Base-by-base conservation (phyloP, 2,113 vertebrate species). In the Brachirus orientalis region DNA sequence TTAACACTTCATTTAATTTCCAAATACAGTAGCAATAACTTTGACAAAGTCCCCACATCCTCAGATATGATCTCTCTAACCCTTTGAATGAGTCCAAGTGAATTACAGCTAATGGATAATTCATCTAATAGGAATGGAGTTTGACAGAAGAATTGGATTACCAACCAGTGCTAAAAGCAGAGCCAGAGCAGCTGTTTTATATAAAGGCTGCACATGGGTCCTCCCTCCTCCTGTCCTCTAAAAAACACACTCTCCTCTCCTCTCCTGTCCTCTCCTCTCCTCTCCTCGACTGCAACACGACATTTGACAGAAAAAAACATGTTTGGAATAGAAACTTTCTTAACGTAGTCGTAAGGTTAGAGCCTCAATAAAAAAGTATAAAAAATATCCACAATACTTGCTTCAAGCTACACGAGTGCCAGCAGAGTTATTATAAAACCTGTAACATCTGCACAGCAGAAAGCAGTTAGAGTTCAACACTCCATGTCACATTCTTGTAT, bases 111-210 rank as follows among this genome's bases (percentile, higher is more conserved):
- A 86, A 86, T 75, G 71, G 63, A 62, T 79, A 79, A 79, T 87
- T 84, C 79, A 83, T 85, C 84, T 84, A 86, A 88, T 76, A 73
- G 67, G 64, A 80, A 45, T 18, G 11, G 77, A 86, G 57, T 77
- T 73, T 75, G 70, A 89, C 85, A 53, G 63, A 85, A 83, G 84
- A 84, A 76, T 88, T 76, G 73, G 70, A 86, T 89, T 87, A 90
- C 79, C 79, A 55, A 72, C 69, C 74, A 18, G 47, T 4, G 73
- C 82, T 83, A 68, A 63, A 67, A 75, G 77, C 70, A 64, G 76
- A 88, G 80, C 74, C 55, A 60, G 77, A 71, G 77, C 91, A 92
- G 89, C 83, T 90, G 88, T 69, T 85, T 90, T 77, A 54, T 64
- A 92, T 90, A 86, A 89, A 85, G 69, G 9, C 14, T 69, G 73